Evolutionary conservation across 1,140 invertebrate genomes (phyloP).

Genomic region (Lysiphlebus fabarum): DNA sequence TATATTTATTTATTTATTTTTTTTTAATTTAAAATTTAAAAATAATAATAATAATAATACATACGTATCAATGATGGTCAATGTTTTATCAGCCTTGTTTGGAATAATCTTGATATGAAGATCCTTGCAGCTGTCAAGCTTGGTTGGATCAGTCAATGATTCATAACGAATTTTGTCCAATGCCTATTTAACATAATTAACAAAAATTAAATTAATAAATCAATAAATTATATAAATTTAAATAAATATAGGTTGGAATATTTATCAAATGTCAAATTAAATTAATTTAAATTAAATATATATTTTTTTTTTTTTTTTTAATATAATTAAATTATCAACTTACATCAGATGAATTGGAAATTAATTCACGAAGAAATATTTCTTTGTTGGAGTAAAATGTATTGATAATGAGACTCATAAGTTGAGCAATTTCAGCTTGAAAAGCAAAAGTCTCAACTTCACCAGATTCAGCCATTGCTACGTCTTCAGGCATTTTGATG

Average conservation of each 20-base stretch:
- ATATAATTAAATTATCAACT: too few species aligned
- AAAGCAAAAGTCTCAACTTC: constrained; percentile 67
- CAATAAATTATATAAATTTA: too few species aligned
- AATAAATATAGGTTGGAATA: too few species aligned
- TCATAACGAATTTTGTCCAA: constrained; percentile 68
- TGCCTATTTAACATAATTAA: constrained; percentile 36
- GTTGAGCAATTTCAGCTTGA: constrained; percentile 82
- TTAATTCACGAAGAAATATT: constrained; percentile 97
- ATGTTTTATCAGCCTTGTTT: constrained; percentile 72
- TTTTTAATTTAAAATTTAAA: too few species aligned
- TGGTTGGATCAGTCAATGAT: constrained; percentile 72
- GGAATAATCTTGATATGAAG: constrained; percentile 76
- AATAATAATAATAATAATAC: not conserved
- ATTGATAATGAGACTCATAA: constrained; percentile 96
- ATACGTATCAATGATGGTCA: constrained; percentile 72
- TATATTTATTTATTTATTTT: too few species aligned
- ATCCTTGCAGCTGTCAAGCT: constrained; percentile 78
- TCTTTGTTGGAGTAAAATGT: constrained; percentile 99
- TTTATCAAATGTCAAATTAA: too few species aligned
- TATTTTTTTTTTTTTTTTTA: too few species aligned
- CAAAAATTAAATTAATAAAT: too few species aligned
- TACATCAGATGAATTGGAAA: constrained; percentile 77
- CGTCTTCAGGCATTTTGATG: constrained; percentile 59
- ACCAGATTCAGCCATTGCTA: constrained; percentile 39
- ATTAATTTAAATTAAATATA: too few species aligned